These are phyloP conservation scores for Cheirogaleus major DNA, from an alignment of 2,797 vertebrate species.

Conservation along the genomic window DNA sequence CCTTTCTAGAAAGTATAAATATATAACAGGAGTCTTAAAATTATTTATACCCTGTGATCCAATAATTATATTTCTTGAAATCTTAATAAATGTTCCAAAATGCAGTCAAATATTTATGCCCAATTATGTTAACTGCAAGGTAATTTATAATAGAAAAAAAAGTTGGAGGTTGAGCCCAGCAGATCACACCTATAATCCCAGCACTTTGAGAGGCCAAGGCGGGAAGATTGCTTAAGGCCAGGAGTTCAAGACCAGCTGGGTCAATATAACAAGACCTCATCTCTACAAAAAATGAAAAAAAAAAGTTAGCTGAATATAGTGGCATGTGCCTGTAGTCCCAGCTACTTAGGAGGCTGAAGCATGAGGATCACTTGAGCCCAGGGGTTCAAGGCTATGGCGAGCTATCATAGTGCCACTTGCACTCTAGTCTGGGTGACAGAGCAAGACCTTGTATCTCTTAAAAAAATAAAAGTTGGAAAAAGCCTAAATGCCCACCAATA, in stretches of 20 bases:
- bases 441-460: no score
- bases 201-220: neutral
- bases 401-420: neutral
- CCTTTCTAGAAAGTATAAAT: conserved; percentile 46
- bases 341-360: neutral
- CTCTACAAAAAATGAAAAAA: neutral
- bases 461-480: neutral
- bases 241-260: neutral
- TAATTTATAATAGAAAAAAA: conserved; percentile 33
- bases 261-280: neutral
- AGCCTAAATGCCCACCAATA: conserved; percentile 7
- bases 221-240: neutral
- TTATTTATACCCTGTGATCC: conserved; percentile 7
- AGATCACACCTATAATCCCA: neutral
- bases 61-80: conserved; percentile 58
- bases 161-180: neutral
- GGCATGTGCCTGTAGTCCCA: neutral
- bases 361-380: neutral
- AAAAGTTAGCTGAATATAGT: neutral
- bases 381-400: neutral
- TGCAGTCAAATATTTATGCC: conserved; percentile 22
- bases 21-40: conserved; percentile 35
- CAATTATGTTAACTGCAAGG: conserved; percentile 27
- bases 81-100: conserved; percentile 48
- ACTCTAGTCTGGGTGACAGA: neutral